phyloP scores from a whole-genome alignment of 1,140 invertebrate species.

The Drosophila dunni region DNA sequence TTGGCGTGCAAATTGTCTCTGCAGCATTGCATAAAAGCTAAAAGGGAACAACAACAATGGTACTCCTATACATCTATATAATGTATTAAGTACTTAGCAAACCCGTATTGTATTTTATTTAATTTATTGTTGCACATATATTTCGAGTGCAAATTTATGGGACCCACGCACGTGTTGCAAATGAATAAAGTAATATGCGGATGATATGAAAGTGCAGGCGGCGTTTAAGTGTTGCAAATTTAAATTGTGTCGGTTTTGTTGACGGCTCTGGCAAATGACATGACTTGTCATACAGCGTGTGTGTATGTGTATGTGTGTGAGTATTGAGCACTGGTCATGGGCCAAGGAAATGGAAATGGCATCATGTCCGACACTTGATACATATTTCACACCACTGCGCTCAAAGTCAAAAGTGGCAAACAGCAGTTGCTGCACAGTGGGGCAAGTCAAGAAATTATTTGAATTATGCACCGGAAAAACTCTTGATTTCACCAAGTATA shows the following conservation, averaged over 20 bases:
- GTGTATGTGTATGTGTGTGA: too few relatives aligned
- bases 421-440: slow-evolving; percentile 47
- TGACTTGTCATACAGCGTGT: not conserved
- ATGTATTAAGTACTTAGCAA: slow-evolving; percentile 37
- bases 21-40: slow-evolving; percentile 22
- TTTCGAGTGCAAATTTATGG: slow-evolving; percentile 65
- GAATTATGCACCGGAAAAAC: too few relatives aligned
- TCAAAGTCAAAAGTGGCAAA: slow-evolving; percentile 37
- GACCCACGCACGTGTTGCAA: slow-evolving; percentile 70
- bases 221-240: slow-evolving; percentile 49
- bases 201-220: slow-evolving; percentile 7
- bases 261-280: slow-evolving; percentile 24
- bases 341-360: slow-evolving; percentile 41
- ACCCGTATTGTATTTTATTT: slow-evolving; percentile 62
- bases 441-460: too few relatives aligned
- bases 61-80: slow-evolving; percentile 32
- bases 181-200: slow-evolving; percentile 2
- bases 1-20: slow-evolving; percentile 31
- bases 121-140: slow-evolving; percentile 71
- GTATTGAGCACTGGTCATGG: slow-evolving; percentile 1
- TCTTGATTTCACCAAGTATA: too few relatives aligned
- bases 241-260: slow-evolving; percentile 69
- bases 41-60: slow-evolving; percentile 38
- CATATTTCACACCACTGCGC: slow-evolving; percentile 54
- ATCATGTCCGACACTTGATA: slow-evolving; percentile 60